Evolutionary conservation across 1,140 invertebrate genomes (phyloP).

Genomic region (Zaprionus tsacasi): DNA sequence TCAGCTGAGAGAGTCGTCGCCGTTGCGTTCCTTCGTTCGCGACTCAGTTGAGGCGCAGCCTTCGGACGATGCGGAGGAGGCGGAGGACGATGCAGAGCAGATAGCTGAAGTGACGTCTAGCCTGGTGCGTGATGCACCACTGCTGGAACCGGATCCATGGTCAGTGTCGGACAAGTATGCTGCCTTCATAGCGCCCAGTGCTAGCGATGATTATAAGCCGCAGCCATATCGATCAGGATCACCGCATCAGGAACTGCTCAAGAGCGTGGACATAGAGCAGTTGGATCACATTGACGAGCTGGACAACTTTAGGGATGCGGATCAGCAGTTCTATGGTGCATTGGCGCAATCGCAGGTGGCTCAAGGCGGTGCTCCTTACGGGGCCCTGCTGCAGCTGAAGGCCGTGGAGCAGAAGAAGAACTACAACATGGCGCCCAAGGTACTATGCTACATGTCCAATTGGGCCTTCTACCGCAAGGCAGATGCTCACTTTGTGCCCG

Average conservation of each 20-base stretch:
- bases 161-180: slow-evolving; percentile 78
- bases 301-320: slow-evolving; percentile 49
- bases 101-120: not conserved
- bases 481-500: slow-evolving; percentile 93
- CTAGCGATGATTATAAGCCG: slow-evolving; percentile 41
- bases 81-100: slow-evolving; percentile 32
- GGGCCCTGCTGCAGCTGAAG: slow-evolving; percentile 58
- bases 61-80: slow-evolving; percentile 58
- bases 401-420: slow-evolving; percentile 51
- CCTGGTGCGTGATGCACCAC: slow-evolving; percentile 30
- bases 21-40: slow-evolving; percentile 84
- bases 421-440: slow-evolving; percentile 77
- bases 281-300: slow-evolving; percentile 68
- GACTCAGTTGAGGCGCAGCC: slow-evolving; percentile 87
- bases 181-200: slow-evolving; percentile 80
- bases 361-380: slow-evolving; percentile 45
- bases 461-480: slow-evolving; percentile 94
- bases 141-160: slow-evolving; percentile 53
- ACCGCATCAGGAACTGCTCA: slow-evolving; percentile 74
- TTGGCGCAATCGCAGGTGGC: slow-evolving; percentile 35
- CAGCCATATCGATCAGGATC: slow-evolving; percentile 76
- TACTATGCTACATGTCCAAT: slow-evolving; percentile 95
- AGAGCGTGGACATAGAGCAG: slow-evolving; percentile 53
- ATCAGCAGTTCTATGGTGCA: slow-evolving; percentile 61
- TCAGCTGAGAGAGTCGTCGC: slow-evolving; percentile 44